phyloP scores from a whole-genome alignment of 2,888 invertebrate genomes.

The Oxystoma pomonae region DNA sequence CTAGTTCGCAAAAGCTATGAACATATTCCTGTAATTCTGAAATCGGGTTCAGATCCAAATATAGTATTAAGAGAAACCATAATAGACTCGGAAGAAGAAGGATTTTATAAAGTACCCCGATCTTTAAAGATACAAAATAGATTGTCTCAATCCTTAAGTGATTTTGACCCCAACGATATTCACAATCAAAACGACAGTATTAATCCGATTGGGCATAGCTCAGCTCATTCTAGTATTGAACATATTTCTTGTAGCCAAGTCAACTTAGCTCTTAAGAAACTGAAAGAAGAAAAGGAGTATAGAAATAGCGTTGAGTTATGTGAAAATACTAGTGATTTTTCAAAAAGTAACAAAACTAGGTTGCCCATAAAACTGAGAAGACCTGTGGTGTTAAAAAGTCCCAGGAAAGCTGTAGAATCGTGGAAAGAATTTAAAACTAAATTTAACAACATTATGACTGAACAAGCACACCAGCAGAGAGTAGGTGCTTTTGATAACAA shows the following conservation, averaged over 20 bases:
- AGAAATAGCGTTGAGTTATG: conserved; percentile 27
- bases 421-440: conserved; percentile 42
- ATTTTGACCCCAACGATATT: conserved; percentile 37
- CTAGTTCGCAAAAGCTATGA: conserved; percentile 25
- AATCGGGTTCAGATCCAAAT: conserved; percentile 45
- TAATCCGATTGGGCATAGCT: conserved; percentile 24
- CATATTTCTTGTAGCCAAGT: conserved; percentile 44
- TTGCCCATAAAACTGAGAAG: conserved; percentile 37
- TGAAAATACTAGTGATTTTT: conserved; percentile 32
- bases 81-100: conserved; percentile 29
- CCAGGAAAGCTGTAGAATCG: conserved; percentile 39
- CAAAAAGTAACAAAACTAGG: conserved; percentile 28
- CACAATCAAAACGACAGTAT: conserved; percentile 15
- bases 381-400: conserved; percentile 36
- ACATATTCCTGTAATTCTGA: conserved; percentile 30
- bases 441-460: conserved; percentile 41
- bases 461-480: conserved; percentile 43
- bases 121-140: conserved; percentile 35
- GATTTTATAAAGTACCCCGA: conserved; percentile 45
- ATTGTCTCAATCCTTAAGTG: conserved; percentile 42
- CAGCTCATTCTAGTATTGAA: conserved; percentile 42
- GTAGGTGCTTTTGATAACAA: conserved; percentile 43
- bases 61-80: conserved; percentile 31
- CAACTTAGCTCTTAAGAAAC: conserved; percentile 22
- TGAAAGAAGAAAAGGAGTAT: conserved; percentile 12